These are phyloP conservation scores for Mythimna pallens DNA, from an alignment of 2,888 invertebrate species.

Conservation along the genomic window DNA sequence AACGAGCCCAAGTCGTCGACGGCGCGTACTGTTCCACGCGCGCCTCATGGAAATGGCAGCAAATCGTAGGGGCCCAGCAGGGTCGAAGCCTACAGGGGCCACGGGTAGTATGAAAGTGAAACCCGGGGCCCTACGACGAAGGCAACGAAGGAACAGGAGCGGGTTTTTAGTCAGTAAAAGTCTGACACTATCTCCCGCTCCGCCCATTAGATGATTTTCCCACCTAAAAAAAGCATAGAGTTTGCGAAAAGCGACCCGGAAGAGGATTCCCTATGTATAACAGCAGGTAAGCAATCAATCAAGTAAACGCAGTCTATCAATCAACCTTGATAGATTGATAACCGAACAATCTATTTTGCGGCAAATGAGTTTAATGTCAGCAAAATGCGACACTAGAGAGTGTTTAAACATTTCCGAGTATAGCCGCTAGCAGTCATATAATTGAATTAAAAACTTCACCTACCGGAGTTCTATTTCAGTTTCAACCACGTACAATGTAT, in stretches of 20 bases:
- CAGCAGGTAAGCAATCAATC: conserved; percentile 28
- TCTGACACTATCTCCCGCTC: too few species aligned
- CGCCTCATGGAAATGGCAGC: too few species aligned
- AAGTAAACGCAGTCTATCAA: conserved; percentile 31
- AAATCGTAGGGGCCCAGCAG: too few species aligned
- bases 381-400: conserved; percentile 22
- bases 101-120: too few species aligned
- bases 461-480: conserved; percentile 44
- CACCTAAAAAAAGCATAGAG: not conserved
- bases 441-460: conserved; percentile 55
- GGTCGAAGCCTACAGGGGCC: too few species aligned
- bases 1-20: too few species aligned
- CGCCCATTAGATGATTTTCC: too few species aligned
- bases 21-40: too few species aligned
- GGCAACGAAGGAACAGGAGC: too few species aligned
- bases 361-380: conserved; percentile 22
- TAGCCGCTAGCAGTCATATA: conserved; percentile 31
- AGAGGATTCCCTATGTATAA: not conserved
- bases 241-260: not conserved
- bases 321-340: conserved; percentile 34
- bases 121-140: too few species aligned
- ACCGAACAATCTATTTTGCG: conserved; percentile 13
- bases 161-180: too few species aligned
- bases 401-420: conserved; percentile 40
- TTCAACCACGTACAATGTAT: conserved; percentile 45